These are phyloP conservation scores for Acanthochromis polyacanthus DNA, from an alignment of 2,113 vertebrate genomes.

Conservation along the genomic window DNA sequence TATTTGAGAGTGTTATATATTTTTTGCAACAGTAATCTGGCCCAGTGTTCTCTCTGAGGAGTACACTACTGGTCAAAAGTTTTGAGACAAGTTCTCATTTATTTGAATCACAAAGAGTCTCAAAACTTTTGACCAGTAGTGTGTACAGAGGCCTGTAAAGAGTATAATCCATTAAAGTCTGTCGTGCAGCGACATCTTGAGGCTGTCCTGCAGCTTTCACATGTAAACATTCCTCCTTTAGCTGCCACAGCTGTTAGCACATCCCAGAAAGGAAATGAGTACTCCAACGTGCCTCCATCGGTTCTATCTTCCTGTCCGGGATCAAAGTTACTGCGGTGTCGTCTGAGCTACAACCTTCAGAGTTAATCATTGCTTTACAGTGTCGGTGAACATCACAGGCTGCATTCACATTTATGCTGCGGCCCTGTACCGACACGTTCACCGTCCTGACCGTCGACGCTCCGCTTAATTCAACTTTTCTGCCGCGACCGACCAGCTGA, in stretches of 20 bases:
- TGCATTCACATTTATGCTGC: neutral
- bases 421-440: neutral
- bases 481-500: constrained; percentile 12
- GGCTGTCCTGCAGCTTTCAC: constrained; percentile 5
- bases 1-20: no score
- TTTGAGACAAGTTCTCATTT: no score
- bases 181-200: constrained; percentile 14
- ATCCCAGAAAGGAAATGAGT: neutral
- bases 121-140: no score
- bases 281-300: neutral
- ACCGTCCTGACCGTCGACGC: neutral
- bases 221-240: neutral
- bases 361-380: constrained; percentile 27
- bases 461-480: neutral
- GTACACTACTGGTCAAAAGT: no score
- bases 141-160: no score
- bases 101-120: no score
- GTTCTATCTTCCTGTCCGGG: neutral
- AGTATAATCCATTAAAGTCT: neutral
- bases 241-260: neutral
- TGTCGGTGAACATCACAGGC: neutral
- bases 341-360: neutral
- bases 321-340: neutral
- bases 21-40: no score
- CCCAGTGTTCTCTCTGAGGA: no score